Evolutionary conservation across 1,140 invertebrate species (phyloP).

Genomic region (Solenopsis fugax): DNA sequence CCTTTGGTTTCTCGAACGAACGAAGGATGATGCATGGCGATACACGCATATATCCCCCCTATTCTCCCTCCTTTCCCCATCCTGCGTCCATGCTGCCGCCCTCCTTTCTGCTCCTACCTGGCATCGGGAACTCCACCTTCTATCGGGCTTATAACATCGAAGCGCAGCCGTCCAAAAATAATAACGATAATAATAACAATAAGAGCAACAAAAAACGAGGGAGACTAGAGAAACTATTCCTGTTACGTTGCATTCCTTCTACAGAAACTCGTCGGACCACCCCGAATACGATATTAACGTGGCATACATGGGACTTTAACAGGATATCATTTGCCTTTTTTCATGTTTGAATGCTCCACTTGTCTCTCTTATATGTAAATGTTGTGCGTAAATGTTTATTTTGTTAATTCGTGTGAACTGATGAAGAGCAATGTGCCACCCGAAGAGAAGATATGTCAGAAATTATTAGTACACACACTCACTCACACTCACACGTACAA

Average conservation of each 20-base stretch:
- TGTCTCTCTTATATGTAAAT: slow-evolving; percentile 11
- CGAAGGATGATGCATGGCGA: slow-evolving; percentile 86
- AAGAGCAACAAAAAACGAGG: slow-evolving; percentile 82
- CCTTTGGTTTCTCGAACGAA: slow-evolving; percentile 83
- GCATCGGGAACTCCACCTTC: slow-evolving; percentile 78
- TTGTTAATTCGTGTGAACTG: slow-evolving; percentile 13
- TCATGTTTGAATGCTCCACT: slow-evolving; percentile 61
- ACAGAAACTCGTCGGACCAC: slow-evolving; percentile 85
- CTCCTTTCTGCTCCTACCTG: slow-evolving; percentile 71
- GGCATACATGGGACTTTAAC: slow-evolving; percentile 80
- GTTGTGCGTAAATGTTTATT: background rate
- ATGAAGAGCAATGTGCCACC: background rate
- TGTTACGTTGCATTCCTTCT: slow-evolving; percentile 85
- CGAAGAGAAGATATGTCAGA: background rate
- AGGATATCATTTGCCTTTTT: slow-evolving; percentile 79
- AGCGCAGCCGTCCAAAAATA: slow-evolving; percentile 79
- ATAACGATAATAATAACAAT: slow-evolving; percentile 83
- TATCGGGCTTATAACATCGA: slow-evolving; percentile 76
- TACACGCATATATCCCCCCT: slow-evolving; percentile 82
- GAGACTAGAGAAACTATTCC: slow-evolving; percentile 83
- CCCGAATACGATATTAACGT: slow-evolving; percentile 73
- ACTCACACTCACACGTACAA: background rate
- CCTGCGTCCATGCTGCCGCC: slow-evolving; percentile 58
- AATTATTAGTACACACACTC: background rate
- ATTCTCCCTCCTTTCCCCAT: slow-evolving; percentile 63